Evolutionary conservation across 2,888 invertebrate genomes (phyloP).

Genomic region (Tortricodes alternella): DNA sequence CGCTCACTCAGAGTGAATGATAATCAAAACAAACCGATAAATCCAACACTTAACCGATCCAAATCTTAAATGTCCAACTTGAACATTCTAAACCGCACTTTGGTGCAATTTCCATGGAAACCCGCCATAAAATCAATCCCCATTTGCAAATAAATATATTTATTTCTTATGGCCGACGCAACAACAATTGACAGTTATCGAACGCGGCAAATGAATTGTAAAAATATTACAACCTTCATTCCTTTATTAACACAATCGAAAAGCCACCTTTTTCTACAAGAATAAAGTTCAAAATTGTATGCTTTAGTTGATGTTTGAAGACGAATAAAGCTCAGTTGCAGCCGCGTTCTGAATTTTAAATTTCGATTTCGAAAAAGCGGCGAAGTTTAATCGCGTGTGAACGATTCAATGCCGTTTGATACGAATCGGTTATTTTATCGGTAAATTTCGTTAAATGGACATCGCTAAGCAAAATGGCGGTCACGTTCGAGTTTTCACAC

Average conservation of each 20-base stretch:
- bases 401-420: slow-evolving; percentile 66
- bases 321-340: slow-evolving; percentile 62
- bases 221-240: slow-evolving; percentile 43
- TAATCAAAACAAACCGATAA: slow-evolving; percentile 3
- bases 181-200: slow-evolving; percentile 69
- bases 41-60: slow-evolving; percentile 43
- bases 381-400: slow-evolving; percentile 74
- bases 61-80: slow-evolving; percentile 16
- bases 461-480: slow-evolving; percentile 49
- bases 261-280: slow-evolving; percentile 21
- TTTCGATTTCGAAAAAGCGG: slow-evolving; percentile 61
- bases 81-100: slow-evolving; percentile 36
- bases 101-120: slow-evolving; percentile 66
- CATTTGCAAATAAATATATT: slow-evolving; percentile 68
- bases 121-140: slow-evolving; percentile 54
- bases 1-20: slow-evolving; percentile 5
- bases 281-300: slow-evolving; percentile 36
- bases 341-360: slow-evolving; percentile 73
- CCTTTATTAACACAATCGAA: slow-evolving; percentile 28
- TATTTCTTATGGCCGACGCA: slow-evolving; percentile 56
- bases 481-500: slow-evolving; percentile 67
- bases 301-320: slow-evolving; percentile 42
- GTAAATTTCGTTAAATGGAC: slow-evolving; percentile 61
- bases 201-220: slow-evolving; percentile 65
- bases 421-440: slow-evolving; percentile 64